phyloP scores from a whole-genome alignment of 2,888 invertebrate genomes.

The Tryphoninae sp. region DNA sequence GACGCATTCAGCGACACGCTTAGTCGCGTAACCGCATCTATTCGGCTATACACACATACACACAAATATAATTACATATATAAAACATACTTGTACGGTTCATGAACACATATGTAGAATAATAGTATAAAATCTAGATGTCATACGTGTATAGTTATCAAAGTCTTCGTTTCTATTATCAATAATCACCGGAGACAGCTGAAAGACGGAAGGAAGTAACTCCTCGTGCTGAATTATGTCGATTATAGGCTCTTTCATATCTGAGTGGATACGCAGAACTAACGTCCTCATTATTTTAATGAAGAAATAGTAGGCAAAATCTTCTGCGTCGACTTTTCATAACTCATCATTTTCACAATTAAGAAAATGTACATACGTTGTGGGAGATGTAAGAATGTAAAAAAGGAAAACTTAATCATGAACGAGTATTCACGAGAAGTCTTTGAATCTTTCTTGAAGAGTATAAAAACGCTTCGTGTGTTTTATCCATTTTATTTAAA shows the following conservation, averaged over 20 bases:
- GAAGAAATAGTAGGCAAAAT: too few relatives aligned
- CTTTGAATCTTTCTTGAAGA: not conserved
- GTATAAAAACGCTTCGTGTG: slow-evolving; percentile 35
- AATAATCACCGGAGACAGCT: not conserved
- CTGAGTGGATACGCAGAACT: not conserved
- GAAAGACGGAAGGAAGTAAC: slow-evolving; percentile 7
- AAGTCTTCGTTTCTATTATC: slow-evolving; percentile 9
- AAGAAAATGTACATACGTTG: too few relatives aligned
- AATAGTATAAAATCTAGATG: slow-evolving; percentile 12
- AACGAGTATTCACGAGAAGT: too few relatives aligned
- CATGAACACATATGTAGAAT: not conserved
- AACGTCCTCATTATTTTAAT: too few relatives aligned
- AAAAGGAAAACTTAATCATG: too few relatives aligned
- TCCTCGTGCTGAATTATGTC: not conserved
- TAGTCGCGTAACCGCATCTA: slow-evolving; percentile 34
- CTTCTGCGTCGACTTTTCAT: too few relatives aligned
- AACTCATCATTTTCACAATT: too few relatives aligned
- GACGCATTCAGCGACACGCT: slow-evolving; percentile 39
- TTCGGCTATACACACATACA: slow-evolving; percentile 18
- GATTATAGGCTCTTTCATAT: not conserved
- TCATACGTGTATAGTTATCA: slow-evolving; percentile 23
- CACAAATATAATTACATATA: not conserved
- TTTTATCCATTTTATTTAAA: slow-evolving; percentile 74
- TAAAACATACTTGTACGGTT: not conserved
- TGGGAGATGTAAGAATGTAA: too few relatives aligned